A percentile compares a stretch with the other conserved stretches of the same genome.
These are phyloP conservation scores for Dascyllus trimaculatus DNA, from an alignment of 2,113 vertebrate genomes.

Conservation along the genomic window DNA sequence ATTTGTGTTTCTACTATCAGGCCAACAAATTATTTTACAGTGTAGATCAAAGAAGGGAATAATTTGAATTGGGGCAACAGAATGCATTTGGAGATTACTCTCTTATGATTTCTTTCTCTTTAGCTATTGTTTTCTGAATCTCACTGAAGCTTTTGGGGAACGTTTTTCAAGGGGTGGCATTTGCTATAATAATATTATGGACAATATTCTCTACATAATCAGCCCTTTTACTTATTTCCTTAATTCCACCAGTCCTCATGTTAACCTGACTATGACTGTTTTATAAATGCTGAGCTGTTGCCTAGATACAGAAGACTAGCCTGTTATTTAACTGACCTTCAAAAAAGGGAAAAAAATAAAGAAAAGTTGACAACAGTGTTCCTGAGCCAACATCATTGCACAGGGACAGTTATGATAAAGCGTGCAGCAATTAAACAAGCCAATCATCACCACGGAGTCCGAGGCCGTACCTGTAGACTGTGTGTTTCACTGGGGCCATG, in stretches of 20 bases:
- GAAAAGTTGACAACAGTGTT: conserved; percentile 15
- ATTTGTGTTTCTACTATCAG: background rate
- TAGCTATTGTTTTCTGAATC: background rate
- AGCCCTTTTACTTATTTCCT: conserved; percentile 13
- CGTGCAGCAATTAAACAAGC: conserved; percentile 27
- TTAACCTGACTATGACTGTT: conserved; percentile 39
- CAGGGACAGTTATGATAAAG: conserved; percentile 1
- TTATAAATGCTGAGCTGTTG: conserved; percentile 59
- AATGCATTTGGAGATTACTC: background rate
- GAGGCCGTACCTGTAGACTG: background rate
- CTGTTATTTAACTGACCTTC: conserved; percentile 73
- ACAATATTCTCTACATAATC: background rate
- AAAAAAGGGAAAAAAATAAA: conserved; percentile 1
- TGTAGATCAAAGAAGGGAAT: background rate
- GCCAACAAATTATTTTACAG: background rate
- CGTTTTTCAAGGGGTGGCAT: background rate
- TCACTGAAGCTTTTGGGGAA: background rate
- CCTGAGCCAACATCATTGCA: conserved; percentile 3
- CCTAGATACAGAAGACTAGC: conserved; percentile 52
- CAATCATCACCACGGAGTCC: background rate
- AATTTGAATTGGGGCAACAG: background rate
- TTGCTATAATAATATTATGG: background rate
- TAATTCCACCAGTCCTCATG: conserved; percentile 23
- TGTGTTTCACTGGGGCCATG: conserved; percentile 9
- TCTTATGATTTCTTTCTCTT: background rate